A percentile compares a stretch with the other conserved stretches of the same genome.
These are phyloP conservation scores for Pseudolaguvia tuberculata DNA, from an alignment of 2,113 vertebrate species.

Conservation along the genomic window DNA sequence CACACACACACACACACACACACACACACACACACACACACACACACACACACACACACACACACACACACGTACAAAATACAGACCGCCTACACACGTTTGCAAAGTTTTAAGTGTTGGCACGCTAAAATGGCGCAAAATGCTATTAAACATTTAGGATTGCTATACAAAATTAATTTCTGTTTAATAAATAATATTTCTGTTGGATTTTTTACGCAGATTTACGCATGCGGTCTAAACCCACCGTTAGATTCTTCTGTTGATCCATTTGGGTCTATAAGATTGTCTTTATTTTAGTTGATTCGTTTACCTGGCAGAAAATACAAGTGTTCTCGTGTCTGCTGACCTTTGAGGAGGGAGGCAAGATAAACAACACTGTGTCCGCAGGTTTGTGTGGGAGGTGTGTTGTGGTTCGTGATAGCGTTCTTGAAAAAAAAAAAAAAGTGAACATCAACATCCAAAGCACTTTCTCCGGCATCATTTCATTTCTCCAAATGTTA, in stretches of 20 bases:
- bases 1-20: too few relatives aligned
- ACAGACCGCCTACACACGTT: constrained; percentile 33
- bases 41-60: neutral
- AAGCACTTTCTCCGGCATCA: constrained; percentile 31
- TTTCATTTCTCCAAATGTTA: constrained; percentile 56
- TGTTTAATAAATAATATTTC: neutral
- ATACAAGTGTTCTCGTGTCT: constrained; percentile 57
- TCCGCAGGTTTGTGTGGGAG: constrained; percentile 68
- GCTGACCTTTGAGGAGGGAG: constrained; percentile 74
- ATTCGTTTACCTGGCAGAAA: constrained; percentile 52
- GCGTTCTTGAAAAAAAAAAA: constrained; percentile 67
- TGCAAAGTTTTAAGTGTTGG: constrained; percentile 20
- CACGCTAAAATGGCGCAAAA: constrained; percentile 1
- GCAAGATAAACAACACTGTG: constrained; percentile 65
- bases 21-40: too few relatives aligned
- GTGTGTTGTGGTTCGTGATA: constrained; percentile 73
- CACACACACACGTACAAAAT: neutral
- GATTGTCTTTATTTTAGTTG: constrained; percentile 17
- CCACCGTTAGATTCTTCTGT: neutral
- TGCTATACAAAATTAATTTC: neutral
- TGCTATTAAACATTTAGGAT: neutral
- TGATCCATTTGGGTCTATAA: neutral
- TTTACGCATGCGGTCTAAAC: neutral
- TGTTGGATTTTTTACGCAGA: neutral
- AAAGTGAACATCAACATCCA: too few relatives aligned